Base-by-base conservation (phyloP, 2,797 vertebrate species). In the Periophthalmus magnuspinnatus region DNA sequence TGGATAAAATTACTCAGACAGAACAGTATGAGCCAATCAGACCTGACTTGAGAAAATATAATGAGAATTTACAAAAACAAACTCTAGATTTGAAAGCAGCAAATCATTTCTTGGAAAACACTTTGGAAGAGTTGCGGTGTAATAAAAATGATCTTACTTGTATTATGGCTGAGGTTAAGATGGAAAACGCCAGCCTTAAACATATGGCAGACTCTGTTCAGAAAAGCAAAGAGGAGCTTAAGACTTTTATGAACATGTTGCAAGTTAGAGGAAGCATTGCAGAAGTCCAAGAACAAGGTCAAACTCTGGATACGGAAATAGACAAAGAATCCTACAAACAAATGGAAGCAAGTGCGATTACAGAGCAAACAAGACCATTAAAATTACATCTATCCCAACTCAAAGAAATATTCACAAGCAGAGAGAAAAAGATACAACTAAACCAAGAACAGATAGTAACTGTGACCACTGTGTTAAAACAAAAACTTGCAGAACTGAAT, bases 91-190 rank as follows among this genome's bases (percentile, higher is more conserved):
- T 71, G 21, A 65, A 22, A 36, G 17, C 17, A 21, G 54, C 55
- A 22, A 66, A 10, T 11, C 13, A 9, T 10, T 38, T 22, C 11
- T 9, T 56, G 52, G 19, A 67, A 24, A 38, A 13, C 28, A 36
- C 64, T 7, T 16, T 56, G 52, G 34, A 67, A 24, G 33, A 38
- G 33, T 38, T 67, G 10, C n/a, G 17, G n/a, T 16, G 14, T 16
- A 56, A 56, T 24, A 56, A 38, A 67, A 22, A 24, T 24, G 14
- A 67, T 16, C n/a, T 55, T 41, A n/a, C 0, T 22, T 22, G 13
- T 21, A 10, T 60, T 16, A 47, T 71, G 19, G 47, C 61, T n/a
- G 50, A 75, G 3, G 71, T 84, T 32, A 33, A 73, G 3, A 59
- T 47, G 11, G 71, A 84, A 33, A 75, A 55, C 63, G 58, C 5